A percentile compares a stretch with the other conserved stretches of the same genome.
These are phyloP conservation scores for Philopotamus ludificatus DNA, from an alignment of 1,140 invertebrate genomes.

Conservation along the genomic window DNA sequence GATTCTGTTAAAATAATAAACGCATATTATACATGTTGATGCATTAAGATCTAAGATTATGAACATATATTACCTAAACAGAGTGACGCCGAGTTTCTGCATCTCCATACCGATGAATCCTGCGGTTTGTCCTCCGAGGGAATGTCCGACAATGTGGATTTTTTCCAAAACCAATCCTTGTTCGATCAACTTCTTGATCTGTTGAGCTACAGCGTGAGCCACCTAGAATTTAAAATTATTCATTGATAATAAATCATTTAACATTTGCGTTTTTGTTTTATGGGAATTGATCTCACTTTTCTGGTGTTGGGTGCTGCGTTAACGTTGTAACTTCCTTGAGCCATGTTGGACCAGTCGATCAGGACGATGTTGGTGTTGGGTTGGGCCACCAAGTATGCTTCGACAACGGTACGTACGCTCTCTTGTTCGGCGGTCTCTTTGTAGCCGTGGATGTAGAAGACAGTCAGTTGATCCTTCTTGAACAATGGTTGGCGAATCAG, in stretches of 20 bases:
- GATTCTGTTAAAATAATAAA: conserved; percentile 45
- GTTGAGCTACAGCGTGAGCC: conserved; percentile 44
- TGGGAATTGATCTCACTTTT: conserved; percentile 11
- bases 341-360: conserved; percentile 41
- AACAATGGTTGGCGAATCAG: conserved; percentile 53
- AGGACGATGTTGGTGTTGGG: conserved; percentile 31
- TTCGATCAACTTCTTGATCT: conserved; percentile 46
- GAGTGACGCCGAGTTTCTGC: conserved; percentile 43
- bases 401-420: conserved; percentile 53
- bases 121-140: conserved; percentile 72
- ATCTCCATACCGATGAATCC: conserved; percentile 62
- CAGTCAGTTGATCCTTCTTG: conserved; percentile 54
- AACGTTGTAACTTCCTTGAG: conserved; percentile 29
- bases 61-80: conserved; percentile 44
- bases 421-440: conserved; percentile 58
- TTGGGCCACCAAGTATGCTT: conserved; percentile 29
- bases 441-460: conserved; percentile 61
- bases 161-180: conserved; percentile 47
- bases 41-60: not conserved
- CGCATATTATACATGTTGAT: conserved; percentile 56
- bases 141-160: conserved; percentile 75
- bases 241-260: not conserved
- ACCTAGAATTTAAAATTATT: conserved; percentile 35
- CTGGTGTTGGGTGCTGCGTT: conserved; percentile 37
- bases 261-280: not conserved